Percentiles rank a stretch among this genome's conserved stretches.
Evolutionary conservation across 2,113 vertebrate genomes (phyloP).

Genomic region (Amazona vittata): DNA sequence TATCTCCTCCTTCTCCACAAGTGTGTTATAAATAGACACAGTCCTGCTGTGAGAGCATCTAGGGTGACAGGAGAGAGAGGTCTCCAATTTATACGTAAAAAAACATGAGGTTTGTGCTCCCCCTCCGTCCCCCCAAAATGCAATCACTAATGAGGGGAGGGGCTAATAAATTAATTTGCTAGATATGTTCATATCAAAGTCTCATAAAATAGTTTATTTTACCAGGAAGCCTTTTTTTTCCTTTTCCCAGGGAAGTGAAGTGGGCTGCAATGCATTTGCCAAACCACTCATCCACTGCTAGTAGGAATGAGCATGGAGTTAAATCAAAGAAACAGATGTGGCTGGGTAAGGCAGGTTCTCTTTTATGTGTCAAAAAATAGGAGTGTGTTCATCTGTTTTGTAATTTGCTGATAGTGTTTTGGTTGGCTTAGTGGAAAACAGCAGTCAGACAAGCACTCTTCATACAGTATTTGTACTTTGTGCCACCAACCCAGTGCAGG

Average conservation of each 20-base stretch:
- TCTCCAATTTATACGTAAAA: neutral
- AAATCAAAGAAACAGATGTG: conserved; percentile 39
- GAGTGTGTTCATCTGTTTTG: neutral
- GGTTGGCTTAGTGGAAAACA: neutral
- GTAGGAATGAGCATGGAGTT: neutral
- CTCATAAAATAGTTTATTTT: neutral
- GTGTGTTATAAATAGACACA: neutral
- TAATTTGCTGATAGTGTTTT: conserved; percentile 14
- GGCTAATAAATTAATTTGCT: neutral
- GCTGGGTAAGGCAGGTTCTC: neutral
- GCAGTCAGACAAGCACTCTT: conserved; percentile 18
- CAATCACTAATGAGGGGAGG: neutral
- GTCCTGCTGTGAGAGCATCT: neutral
- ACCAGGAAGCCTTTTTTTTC: neutral
- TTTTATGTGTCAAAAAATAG: neutral
- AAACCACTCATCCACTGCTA: neutral
- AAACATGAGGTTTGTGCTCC: neutral
- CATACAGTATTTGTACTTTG: neutral
- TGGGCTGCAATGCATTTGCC: neutral
- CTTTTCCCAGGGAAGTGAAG: neutral
- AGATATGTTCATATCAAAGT: neutral
- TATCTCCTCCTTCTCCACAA: neutral
- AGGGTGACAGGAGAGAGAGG: neutral
- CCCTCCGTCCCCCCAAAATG: neutral
- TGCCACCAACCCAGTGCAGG: neutral